Evolutionary conservation across 2,888 invertebrate species (phyloP), one percentile per base, ranked within the genome.

Genomic region (Diploptera punctata): DNA sequence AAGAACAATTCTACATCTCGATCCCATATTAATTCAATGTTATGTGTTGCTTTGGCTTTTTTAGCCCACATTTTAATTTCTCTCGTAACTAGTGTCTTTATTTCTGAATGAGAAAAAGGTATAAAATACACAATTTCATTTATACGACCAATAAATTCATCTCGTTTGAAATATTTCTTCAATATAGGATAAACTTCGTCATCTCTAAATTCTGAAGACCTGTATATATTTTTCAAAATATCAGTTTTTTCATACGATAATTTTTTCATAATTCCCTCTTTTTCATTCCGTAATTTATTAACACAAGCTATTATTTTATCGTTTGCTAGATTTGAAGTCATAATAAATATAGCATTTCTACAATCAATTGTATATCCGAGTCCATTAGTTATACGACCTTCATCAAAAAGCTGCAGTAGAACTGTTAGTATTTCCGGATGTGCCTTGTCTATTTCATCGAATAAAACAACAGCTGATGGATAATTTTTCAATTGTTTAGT

Each of bases 401-500:
- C 95, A 81, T 96, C 96, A 82, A 97, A 96, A n/a, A 97, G 85
- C 82, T 97, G 97, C 76, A 97, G 85, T 76, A 97, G 86, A 10
- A 95, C 94, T 7, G 96, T 96, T 72, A 97, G 86, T 31, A 97
- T 95, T 83, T 97, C 97, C 0, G 95, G 93, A 82, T 97, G 97
- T 29, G 97, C 97, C 84, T 97, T 97, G 80, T 97, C 97, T 18
- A 97, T 94, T 85, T 97, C 97, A 82, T 97, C 97, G 83, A 97
- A 95, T 49, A 97, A 84, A 68, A 97, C 96, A 44, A 97, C 95
- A 19, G 96, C 94, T 80, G 89, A 87, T 3, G 91, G 90, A 73
- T 87, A 89, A 65, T 89, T 87, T 70, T 87, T 88, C 75, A 96
- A 84, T 75, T 90, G 88, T 80, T 93, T 92, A n/a, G 96, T 97